Conservation (phyloP, 2,888 invertebrate genomes). For the Coenonympha arcania region DNA sequence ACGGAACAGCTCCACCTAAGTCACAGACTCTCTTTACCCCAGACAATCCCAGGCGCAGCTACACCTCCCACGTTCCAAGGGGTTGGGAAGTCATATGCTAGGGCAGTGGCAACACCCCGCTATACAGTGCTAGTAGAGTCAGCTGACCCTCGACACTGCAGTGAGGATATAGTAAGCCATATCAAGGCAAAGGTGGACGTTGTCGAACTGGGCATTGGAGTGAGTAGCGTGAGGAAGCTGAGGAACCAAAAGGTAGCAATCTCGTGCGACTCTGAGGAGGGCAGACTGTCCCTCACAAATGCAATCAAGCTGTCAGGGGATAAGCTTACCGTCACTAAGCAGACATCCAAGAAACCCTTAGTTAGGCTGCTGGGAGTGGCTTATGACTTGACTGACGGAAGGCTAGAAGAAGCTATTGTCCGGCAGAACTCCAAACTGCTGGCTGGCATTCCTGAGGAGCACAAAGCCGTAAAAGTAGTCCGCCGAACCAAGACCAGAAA, state of each 20-base stretch:
- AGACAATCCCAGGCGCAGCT: neutral
- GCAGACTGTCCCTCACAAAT: neutral
- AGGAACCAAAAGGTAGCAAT: neutral
- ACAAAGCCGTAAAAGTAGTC: neutral
- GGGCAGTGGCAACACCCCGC: neutral
- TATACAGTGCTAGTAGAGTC: neutral
- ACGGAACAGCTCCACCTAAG: too few relatives aligned
- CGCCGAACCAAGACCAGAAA: neutral
- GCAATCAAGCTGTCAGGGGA: neutral
- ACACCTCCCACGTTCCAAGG: too few relatives aligned
- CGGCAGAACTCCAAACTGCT: neutral
- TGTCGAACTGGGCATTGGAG: neutral
- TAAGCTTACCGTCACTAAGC: neutral
- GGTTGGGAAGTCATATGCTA: neutral
- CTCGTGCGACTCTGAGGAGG: neutral
- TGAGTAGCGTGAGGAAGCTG: neutral
- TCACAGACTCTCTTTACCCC: too few relatives aligned
- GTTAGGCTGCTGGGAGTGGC: neutral
- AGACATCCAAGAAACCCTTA: neutral
- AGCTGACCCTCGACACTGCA: neutral
- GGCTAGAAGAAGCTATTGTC: neutral
- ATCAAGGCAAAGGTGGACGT: neutral
- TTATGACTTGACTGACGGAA: neutral
- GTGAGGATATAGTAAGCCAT: neutral
- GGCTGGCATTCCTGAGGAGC: neutral